Conservation (phyloP, 2,113 vertebrate genomes). For the Nothoprocta perdicaria region DNA sequence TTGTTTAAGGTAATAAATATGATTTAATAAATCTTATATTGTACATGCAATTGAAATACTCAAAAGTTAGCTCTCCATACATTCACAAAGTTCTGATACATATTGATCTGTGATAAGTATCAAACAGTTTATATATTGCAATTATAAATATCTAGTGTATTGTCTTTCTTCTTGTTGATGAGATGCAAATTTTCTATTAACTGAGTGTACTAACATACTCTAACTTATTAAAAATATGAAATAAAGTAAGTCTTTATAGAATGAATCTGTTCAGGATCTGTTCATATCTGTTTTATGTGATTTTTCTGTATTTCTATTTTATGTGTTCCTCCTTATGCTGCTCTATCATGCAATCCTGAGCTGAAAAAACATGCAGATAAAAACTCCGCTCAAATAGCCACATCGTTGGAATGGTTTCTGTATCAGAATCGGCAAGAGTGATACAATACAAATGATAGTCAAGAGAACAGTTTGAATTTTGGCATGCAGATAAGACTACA, state of each 20-base stretch:
- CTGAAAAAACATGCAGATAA: not conserved
- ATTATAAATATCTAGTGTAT: not conserved
- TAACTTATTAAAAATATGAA: not conserved
- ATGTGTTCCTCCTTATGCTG: not conserved
- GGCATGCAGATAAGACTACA: not conserved
- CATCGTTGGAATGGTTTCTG: not conserved
- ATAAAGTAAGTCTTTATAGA: not conserved
- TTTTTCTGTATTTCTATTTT: not conserved
- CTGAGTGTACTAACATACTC: not conserved
- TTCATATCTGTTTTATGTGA: too few relatives aligned
- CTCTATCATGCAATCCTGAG: not conserved
- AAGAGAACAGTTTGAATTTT: conserved; percentile 8
- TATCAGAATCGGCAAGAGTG: not conserved
- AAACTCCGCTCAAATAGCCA: not conserved
- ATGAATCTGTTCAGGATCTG: not conserved
- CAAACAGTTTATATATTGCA: not conserved
- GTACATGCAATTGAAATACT: not conserved
- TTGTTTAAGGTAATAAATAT: not conserved
- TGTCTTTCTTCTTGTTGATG: not conserved
- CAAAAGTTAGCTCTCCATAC: not conserved
- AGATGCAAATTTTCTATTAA: not conserved
- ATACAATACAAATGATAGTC: not conserved
- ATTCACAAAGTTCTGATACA: not conserved
- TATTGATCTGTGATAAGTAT: not conserved
- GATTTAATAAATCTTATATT: not conserved